Percentiles rank a stretch among this genome's conserved stretches.
Evolutionary conservation across 2,797 vertebrate species (phyloP).

Genomic region (Craterocephalus amniculus): DNA sequence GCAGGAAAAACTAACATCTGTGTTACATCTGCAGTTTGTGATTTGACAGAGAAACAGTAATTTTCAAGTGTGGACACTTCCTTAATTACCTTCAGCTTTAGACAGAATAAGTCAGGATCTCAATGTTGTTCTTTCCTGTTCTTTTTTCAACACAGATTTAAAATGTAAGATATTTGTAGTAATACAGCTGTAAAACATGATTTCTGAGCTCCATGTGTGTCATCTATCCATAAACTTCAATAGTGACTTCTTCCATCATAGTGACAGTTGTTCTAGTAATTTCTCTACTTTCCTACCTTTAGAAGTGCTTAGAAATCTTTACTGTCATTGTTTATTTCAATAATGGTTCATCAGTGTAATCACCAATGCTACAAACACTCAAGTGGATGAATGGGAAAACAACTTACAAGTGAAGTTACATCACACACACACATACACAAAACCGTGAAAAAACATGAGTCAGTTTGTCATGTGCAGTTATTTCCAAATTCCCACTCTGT

Average conservation of each 20-base stretch:
- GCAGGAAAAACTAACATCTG: background rate
- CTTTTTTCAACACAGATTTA: background rate
- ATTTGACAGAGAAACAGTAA: background rate
- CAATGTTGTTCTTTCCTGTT: background rate
- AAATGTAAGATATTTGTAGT: background rate
- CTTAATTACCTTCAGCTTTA: background rate
- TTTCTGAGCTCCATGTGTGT: background rate
- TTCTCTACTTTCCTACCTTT: background rate
- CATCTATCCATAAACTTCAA: background rate
- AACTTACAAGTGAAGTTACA: no score
- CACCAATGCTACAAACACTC: background rate
- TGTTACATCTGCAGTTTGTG: constrained; percentile 3
- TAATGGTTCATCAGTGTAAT: background rate
- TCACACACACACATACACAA: no score
- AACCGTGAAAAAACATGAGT: background rate
- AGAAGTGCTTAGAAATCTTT: background rate
- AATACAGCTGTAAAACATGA: background rate
- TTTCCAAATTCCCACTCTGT: constrained; percentile 5
- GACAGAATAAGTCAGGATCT: background rate
- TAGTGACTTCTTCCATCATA: background rate
- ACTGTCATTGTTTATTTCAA: background rate
- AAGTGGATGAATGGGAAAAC: background rate
- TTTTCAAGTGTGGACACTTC: background rate
- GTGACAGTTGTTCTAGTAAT: background rate
- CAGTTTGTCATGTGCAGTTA: constrained; percentile 12